Conservation (phyloP, 1,140 invertebrate genomes). For the Glossosoma conforme region DNA sequence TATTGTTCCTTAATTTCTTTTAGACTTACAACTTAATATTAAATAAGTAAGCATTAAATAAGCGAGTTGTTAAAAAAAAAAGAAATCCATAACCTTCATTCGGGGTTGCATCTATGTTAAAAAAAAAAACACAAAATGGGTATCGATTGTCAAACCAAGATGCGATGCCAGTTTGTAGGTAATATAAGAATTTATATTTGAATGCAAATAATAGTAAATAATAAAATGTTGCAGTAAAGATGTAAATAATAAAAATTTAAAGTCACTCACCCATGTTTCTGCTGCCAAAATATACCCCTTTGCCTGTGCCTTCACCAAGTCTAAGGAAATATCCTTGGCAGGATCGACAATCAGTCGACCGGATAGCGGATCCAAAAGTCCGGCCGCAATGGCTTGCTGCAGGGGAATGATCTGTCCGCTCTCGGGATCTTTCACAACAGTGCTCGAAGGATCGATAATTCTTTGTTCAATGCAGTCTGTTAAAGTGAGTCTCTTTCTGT, state of each 20-base stretch:
- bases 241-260: slow-evolving; percentile 10
- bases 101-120: too few relatives aligned
- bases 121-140: too few relatives aligned
- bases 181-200: too few relatives aligned
- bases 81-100: slow-evolving; percentile 14
- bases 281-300: slow-evolving; percentile 82
- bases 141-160: too few relatives aligned
- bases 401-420: slow-evolving; percentile 71
- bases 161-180: too few relatives aligned
- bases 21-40: too few relatives aligned
- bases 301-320: slow-evolving; percentile 82
- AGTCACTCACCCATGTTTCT: slow-evolving; percentile 83
- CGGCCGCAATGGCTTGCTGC: slow-evolving; percentile 69
- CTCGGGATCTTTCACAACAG: slow-evolving; percentile 74
- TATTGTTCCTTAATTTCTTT: too few relatives aligned
- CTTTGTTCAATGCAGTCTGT: slow-evolving; percentile 70
- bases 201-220: too few relatives aligned
- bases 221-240: too few relatives aligned
- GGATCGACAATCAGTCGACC: slow-evolving; percentile 66
- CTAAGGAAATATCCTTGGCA: slow-evolving; percentile 59
- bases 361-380: slow-evolving; percentile 68
- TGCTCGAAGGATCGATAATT: slow-evolving; percentile 79
- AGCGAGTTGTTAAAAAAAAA: not conserved
- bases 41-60: not conserved
- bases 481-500: slow-evolving; percentile 66